These are phyloP conservation scores for Synergus japonicus DNA, from an alignment of 2,888 invertebrate genomes.

Conservation along the genomic window DNA sequence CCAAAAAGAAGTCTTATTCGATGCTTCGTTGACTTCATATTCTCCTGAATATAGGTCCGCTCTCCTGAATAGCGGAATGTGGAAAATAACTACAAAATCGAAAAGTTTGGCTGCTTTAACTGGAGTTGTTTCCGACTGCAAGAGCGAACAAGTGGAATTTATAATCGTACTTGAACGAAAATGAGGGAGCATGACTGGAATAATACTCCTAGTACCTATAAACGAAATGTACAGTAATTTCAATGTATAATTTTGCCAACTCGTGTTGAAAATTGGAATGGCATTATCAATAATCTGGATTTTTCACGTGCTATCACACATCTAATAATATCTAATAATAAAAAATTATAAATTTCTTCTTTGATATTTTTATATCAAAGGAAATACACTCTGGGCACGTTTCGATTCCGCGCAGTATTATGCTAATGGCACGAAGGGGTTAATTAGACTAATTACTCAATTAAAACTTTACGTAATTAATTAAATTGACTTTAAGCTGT, in stretches of 20 bases:
- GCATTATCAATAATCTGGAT: neutral
- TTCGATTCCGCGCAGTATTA: too few species aligned
- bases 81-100: slow-evolving; percentile 38
- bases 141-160: slow-evolving; percentile 39
- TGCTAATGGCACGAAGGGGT: too few species aligned
- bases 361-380: too few species aligned
- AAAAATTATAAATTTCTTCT: too few species aligned
- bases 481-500: too few species aligned
- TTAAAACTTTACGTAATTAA: too few species aligned
- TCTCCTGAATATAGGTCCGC: slow-evolving; percentile 5
- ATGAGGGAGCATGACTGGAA: slow-evolving; percentile 32
- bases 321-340: neutral
- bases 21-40: slow-evolving; percentile 40
- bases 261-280: slow-evolving; percentile 7
- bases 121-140: slow-evolving; percentile 40
- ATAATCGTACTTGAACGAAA: slow-evolving; percentile 32
- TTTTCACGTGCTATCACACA: neutral
- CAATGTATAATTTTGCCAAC: slow-evolving; percentile 25
- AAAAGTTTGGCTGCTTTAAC: slow-evolving; percentile 37
- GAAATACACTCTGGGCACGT: too few species aligned
- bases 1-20: slow-evolving; percentile 22
- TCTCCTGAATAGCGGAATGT: neutral
- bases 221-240: slow-evolving; percentile 38
- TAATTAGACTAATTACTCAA: too few species aligned
- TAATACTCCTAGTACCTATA: slow-evolving; percentile 17